Evolutionary conservation across 2,888 invertebrate genomes (phyloP), one percentile per base, ranked within the genome.

Genomic region (Eulithis testata): DNA sequence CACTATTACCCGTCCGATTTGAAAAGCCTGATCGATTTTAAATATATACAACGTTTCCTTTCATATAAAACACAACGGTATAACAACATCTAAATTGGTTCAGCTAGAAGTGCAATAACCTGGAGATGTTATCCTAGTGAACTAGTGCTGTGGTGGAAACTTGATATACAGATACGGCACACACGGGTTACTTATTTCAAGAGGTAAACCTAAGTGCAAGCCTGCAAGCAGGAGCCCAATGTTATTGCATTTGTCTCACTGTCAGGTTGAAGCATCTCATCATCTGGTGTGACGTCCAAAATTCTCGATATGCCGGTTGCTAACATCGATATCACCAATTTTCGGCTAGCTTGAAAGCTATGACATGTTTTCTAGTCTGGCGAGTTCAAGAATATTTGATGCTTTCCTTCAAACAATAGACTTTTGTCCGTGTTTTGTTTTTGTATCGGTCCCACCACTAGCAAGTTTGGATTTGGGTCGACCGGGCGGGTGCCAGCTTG

Each of bases 401-500:
- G 31, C 5, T 31, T 31, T 31, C 31, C 31, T 5, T 9, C 40
- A 40, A 40, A 8, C 2, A 40, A 0, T 40, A 37, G 9, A 27
- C 8, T 50, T 47, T 45, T 31, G 4, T 54, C 47, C 54, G 53
- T 21, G 36, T 14, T 11, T 50, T 45, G 52, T 43, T 36, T 4
- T 45, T 27, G 12, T 40, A 40, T 14, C 11, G 5, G 14, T 21
- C 54, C 62, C 63, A 43, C 12, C 66, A 56, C 66, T 63, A 66
- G 52, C 75, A 76, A 78, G 77, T 78, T 76, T 77, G 72, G 65
- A 77, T 82, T 78, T 76, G 76, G 80, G 79, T 81, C 78, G 75
- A 72, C 69, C 73, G 67, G 68, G 57, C 59, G 69, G 68, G 61
- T 61, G 64, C 65, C 71, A 69, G 73, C 66, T 67, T 71, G 73